Conservation (phyloP, 2,797 vertebrate genomes). For the Oryzias sinensis region DNA sequence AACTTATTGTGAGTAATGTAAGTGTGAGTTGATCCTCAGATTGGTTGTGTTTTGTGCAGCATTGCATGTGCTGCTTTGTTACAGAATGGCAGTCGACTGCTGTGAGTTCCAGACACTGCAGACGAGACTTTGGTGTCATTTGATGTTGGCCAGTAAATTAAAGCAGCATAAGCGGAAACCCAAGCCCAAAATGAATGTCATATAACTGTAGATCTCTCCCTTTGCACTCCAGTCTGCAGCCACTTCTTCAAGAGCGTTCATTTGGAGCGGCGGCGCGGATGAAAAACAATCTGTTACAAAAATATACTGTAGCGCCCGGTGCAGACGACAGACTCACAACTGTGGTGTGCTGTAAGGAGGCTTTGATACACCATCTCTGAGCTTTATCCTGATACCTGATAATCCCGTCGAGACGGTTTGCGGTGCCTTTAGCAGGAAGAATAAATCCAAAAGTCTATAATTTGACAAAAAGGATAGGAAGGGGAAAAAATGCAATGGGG, state of each 20-base stretch:
- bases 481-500: conserved; percentile 29
- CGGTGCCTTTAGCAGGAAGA: conserved; percentile 60
- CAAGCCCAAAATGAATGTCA: conserved; percentile 58
- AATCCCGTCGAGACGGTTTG: conserved; percentile 66
- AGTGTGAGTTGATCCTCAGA: conserved; percentile 2
- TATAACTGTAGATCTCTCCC: conserved; percentile 49
- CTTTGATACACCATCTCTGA: conserved; percentile 65
- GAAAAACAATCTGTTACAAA: conserved; percentile 71
- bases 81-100: conserved; percentile 55
- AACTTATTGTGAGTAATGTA: no score
- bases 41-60: conserved; percentile 32
- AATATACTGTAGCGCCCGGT: conserved; percentile 48
- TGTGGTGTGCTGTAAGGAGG: conserved; percentile 54
- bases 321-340: conserved; percentile 22
- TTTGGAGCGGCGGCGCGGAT: conserved; percentile 47
- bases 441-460: conserved; percentile 64
- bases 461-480: conserved; percentile 61
- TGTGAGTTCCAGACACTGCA: conserved; percentile 43
- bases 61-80: conserved; percentile 1
- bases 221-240: conserved; percentile 31
- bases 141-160: conserved; percentile 76
- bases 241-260: conserved; percentile 58
- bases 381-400: conserved; percentile 64
- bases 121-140: conserved; percentile 64
- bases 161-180: conserved; percentile 71